A percentile compares a stretch with the other conserved stretches of the same genome.
phyloP scores from a whole-genome alignment of 2,888 invertebrate genomes.

The Tuberolachnus salignus region DNA sequence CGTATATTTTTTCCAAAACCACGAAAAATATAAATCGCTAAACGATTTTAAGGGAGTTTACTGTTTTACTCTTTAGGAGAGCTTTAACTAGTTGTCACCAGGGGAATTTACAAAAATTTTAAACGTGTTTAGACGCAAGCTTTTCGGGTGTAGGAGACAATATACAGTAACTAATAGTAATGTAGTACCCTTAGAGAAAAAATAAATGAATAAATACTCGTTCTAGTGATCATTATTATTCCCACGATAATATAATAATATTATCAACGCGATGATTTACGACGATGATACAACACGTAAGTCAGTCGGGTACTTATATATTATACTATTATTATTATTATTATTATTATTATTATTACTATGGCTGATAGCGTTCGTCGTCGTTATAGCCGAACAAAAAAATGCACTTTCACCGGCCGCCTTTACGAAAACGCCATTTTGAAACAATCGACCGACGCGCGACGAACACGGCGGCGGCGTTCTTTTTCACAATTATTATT shows the following conservation, averaged over 20 bases:
- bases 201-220: conserved; percentile 1
- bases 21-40: no score
- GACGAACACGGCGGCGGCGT: no score
- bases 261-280: conserved; percentile 14
- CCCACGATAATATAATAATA: no score
- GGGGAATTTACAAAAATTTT: no score
- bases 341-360: conserved; percentile 10
- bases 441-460: conserved; percentile 3
- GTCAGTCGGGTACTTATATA: not conserved
- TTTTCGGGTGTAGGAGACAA: no score
- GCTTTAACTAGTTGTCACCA: no score
- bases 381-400: not conserved
- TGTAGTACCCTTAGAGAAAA: no score
- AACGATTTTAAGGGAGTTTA: no score
- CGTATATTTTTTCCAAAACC: no score
- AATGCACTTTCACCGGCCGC: conserved; percentile 32
- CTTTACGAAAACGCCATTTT: conserved; percentile 25
- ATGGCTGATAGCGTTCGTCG: not conserved
- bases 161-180: no score
- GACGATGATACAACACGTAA: conserved; percentile 22
- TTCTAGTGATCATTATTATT: not conserved
- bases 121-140: no score
- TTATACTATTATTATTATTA: conserved; percentile 9
- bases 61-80: no score
- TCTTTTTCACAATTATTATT: not conserved